Conservation (phyloP, 2,888 invertebrate species). For the Synergus umbraculus region DNA sequence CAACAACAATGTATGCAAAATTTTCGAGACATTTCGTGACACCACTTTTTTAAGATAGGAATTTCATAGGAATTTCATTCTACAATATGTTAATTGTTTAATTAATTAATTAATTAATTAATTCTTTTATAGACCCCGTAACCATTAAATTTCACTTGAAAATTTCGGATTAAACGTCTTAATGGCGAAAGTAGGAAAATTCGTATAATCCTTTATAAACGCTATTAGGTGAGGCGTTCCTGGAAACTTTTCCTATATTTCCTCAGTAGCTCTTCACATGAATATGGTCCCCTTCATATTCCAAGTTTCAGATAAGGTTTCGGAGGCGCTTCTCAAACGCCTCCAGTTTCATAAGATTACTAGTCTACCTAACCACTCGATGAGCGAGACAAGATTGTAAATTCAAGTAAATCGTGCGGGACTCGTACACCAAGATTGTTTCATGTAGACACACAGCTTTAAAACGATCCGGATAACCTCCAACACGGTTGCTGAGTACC, state of each 20-base stretch:
- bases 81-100: too few species aligned
- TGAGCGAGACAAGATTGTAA: conserved; percentile 40
- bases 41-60: too few species aligned
- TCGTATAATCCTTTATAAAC: conserved; percentile 12
- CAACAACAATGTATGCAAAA: too few species aligned
- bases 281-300: conserved; percentile 19
- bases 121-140: neutral
- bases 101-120: too few species aligned
- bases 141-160: conserved; percentile 13
- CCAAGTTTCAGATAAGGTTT: conserved; percentile 38
- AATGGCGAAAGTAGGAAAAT: conserved; percentile 32
- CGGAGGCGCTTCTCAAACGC: conserved; percentile 33
- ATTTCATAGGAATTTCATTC: too few species aligned
- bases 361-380: conserved; percentile 33
- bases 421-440: conserved; percentile 32
- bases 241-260: conserved; percentile 40
- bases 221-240: conserved; percentile 30
- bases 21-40: too few species aligned
- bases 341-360: conserved; percentile 39
- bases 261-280: conserved; percentile 26
- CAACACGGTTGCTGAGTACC: conserved; percentile 19
- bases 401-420: conserved; percentile 37
- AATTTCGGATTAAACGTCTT: conserved; percentile 17
- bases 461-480: conserved; percentile 40
- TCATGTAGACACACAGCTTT: conserved; percentile 36